Evolutionary conservation across 2,797 vertebrate genomes (phyloP).

Genomic region (Sebastolobus altivelis): DNA sequence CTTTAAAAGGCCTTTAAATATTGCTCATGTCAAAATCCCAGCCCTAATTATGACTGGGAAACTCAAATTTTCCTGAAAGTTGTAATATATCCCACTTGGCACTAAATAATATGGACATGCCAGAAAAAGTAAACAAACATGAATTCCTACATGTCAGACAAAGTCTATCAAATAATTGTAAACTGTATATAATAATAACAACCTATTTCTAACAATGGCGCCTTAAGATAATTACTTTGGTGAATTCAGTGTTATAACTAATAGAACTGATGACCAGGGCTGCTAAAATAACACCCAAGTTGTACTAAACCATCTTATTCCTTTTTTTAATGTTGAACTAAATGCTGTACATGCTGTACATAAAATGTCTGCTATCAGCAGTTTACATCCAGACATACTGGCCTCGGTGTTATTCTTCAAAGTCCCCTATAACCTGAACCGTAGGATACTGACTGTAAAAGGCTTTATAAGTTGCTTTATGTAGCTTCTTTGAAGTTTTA

Average conservation of each 20-base stretch:
- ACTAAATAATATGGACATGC: background rate
- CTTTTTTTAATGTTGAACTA: slow-evolving; percentile 7
- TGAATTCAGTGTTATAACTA: background rate
- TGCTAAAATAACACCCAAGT: background rate
- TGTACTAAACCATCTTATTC: background rate
- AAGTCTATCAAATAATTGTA: background rate
- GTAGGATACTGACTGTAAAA: slow-evolving; percentile 21
- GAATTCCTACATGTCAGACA: background rate
- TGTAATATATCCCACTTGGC: background rate
- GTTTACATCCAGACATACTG: slow-evolving; percentile 14
- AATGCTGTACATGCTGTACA: background rate
- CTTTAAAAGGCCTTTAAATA: no score
- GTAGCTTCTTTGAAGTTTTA: slow-evolving; percentile 49
- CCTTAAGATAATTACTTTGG: background rate
- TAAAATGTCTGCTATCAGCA: slow-evolving; percentile 22
- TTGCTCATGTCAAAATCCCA: background rate
- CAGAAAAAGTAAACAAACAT: background rate
- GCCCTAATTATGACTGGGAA: background rate
- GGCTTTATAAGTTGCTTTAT: slow-evolving; percentile 30
- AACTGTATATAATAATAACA: background rate
- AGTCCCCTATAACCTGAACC: slow-evolving; percentile 39
- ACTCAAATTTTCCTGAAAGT: background rate
- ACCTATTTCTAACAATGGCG: no score
- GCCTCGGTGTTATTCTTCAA: slow-evolving; percentile 3
- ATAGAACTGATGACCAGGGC: background rate